Conservation (phyloP, 2,888 invertebrate genomes). For the Scaptomyza flava region DNA sequence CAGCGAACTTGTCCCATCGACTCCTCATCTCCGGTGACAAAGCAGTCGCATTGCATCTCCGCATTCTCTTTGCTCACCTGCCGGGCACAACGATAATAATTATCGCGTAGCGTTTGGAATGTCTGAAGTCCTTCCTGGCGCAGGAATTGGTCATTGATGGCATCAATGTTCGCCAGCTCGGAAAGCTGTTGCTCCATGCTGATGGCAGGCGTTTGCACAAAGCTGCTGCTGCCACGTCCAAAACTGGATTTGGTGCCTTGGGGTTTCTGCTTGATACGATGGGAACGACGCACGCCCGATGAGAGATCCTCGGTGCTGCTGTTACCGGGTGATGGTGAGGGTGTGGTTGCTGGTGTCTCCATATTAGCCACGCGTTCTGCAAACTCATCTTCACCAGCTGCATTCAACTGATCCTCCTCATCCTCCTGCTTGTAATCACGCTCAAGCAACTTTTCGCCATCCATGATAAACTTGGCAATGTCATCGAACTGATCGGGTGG, state of each 20-base stretch:
- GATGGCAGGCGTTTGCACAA: conserved; percentile 85
- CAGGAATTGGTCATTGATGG: conserved; percentile 81
- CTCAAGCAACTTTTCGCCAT: conserved; percentile 81
- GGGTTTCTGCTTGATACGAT: conserved; percentile 91
- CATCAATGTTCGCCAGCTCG: conserved; percentile 81
- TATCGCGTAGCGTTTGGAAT: conserved; percentile 93
- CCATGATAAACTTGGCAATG: conserved; percentile 83
- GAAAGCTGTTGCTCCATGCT: conserved; percentile 80
- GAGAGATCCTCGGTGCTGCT: conserved; percentile 43
- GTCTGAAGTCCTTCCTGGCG: conserved; percentile 87
- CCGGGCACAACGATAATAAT: conserved; percentile 93
- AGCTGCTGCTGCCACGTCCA: conserved; percentile 85
- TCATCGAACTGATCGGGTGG: conserved; percentile 79
- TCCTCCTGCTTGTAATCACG: conserved; percentile 79
- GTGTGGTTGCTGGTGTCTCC: conserved; percentile 78
- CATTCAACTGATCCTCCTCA: conserved; percentile 18
- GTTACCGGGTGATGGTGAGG: conserved; percentile 51
- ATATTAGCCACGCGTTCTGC: conserved; percentile 48
- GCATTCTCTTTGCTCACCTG: conserved; percentile 95
- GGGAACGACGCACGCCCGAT: conserved; percentile 88
- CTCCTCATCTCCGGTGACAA: conserved; percentile 94
- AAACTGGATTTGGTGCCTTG: conserved; percentile 83
- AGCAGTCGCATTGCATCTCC: conserved; percentile 98
- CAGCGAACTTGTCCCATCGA: conserved; percentile 93
- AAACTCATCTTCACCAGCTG: conserved; percentile 45